Evolutionary conservation across 2,797 vertebrate genomes (phyloP).

Genomic region (Oreortyx pictus): DNA sequence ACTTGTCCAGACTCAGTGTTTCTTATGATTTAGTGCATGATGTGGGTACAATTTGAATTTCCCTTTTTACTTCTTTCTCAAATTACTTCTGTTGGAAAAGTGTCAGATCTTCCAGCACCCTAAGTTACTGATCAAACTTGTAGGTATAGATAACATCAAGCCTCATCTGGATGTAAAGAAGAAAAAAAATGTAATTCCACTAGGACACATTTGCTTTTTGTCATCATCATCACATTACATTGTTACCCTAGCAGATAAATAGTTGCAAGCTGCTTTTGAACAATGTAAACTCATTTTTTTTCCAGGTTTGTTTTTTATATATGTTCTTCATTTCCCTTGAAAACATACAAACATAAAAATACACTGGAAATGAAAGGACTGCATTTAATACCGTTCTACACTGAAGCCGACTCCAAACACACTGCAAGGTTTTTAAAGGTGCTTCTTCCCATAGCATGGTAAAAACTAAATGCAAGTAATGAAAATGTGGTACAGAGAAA

Average conservation of each 20-base stretch:
- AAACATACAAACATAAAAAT: background rate
- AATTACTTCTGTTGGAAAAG: background rate
- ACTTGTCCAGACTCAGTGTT: background rate
- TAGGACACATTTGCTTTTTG: background rate
- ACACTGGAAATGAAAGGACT: background rate
- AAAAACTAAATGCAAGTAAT: background rate
- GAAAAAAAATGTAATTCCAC: background rate
- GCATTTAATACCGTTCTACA: background rate
- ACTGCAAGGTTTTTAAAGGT: background rate
- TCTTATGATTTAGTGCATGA: background rate
- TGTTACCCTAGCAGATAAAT: background rate
- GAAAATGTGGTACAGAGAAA: background rate
- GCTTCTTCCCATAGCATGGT: background rate
- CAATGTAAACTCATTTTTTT: background rate
- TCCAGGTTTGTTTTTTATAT: background rate
- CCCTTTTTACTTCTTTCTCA: background rate
- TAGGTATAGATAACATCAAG: background rate
- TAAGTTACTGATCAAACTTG: background rate
- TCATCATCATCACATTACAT: background rate
- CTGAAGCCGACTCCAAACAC: background rate
- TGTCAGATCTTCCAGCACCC: background rate
- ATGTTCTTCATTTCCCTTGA: background rate
- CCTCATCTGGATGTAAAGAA: slow-evolving; percentile 42
- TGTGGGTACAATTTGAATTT: background rate
- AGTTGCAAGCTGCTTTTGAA: background rate